These are phyloP conservation scores for Oryzias woworae DNA, from an alignment of 2,113 vertebrate genomes.

Conservation along the genomic window DNA sequence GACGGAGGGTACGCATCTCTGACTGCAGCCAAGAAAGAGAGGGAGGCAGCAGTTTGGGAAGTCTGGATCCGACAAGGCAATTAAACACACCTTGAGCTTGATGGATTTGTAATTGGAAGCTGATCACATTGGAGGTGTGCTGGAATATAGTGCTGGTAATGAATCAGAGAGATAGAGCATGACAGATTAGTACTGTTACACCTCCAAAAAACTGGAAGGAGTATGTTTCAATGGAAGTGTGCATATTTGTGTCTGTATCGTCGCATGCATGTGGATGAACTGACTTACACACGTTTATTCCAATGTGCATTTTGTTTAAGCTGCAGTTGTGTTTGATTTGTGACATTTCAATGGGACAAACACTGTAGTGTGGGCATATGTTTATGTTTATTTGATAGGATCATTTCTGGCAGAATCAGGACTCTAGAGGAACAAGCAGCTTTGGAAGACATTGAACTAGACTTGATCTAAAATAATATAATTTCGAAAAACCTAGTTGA, in stretches of 20 bases:
- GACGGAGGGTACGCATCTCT: constrained; percentile 25
- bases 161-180: constrained; percentile 64
- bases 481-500: too few species aligned
- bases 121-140: constrained; percentile 72
- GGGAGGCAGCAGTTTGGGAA: constrained; percentile 54
- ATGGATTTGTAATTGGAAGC: constrained; percentile 76
- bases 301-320: too few species aligned
- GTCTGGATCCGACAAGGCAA: constrained; percentile 65
- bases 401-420: too few species aligned
- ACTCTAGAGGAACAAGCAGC: too few species aligned
- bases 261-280: background rate
- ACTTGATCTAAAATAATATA: too few species aligned
- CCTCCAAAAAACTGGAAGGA: constrained; percentile 15
- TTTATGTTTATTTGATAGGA: too few species aligned
- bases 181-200: constrained; percentile 66
- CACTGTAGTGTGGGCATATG: too few species aligned
- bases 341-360: too few species aligned
- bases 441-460: too few species aligned
- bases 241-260: constrained; percentile 10
- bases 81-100: constrained; percentile 72
- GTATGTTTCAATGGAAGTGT: constrained; percentile 24
- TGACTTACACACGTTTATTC: too few species aligned
- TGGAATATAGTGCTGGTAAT: constrained; percentile 70
- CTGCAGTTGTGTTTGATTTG: too few species aligned
- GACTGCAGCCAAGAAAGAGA: constrained; percentile 29